Base-by-base conservation (phyloP, 2,888 invertebrate species). In the Prenolepis imparis region DNA sequence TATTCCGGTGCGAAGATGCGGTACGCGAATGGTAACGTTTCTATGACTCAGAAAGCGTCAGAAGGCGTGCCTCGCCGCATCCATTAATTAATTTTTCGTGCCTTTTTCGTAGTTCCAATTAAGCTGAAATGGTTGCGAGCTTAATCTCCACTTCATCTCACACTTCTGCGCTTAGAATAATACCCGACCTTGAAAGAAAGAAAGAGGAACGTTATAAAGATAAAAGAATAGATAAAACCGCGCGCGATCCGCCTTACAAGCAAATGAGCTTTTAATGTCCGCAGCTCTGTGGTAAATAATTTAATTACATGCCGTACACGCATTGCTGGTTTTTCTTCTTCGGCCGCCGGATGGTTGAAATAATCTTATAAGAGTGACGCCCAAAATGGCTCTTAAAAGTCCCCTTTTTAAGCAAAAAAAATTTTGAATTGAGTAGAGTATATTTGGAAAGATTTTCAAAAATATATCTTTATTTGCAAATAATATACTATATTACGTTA, bases 61-160 rank as follows among this genome's bases (percentile, higher is more conserved):
- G 11, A 11, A 15, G 24, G 15, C 5, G 63, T 36, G 12, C 28
- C 12, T 59, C 52, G n/a, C 24, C 55, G 28, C 55, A 39, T 36
- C 64, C 44, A 72, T 67, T 82, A 77, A 83, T 83, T 83, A 84
- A 83, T 83, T 86, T 84, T 84, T 82, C 73, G 59, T 82, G 61
- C 48, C 57, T 68, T 86, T 86, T 82, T 82, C 87, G 68, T 70
- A 57, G 41, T 63, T 83, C 70, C 81, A 85, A 88, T 88, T 88
- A 88, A 88, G 77, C 72, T 61, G 21, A 57, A 75, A 74, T 83
- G 80, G 68, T 36, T 24, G 59, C 61, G 63, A 48, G 82, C 70
- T 84, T 87, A 84, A 84, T 87, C 84, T 84, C 61, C 75, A 80
- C 78, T 57, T 66, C 70, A 74, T 82, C 75, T 72, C 61, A 67